A percentile compares a stretch with the other conserved stretches of the same genome.
Conservation (phyloP, 1,140 invertebrate genomes). For the Thalassaphorura encarpata region DNA sequence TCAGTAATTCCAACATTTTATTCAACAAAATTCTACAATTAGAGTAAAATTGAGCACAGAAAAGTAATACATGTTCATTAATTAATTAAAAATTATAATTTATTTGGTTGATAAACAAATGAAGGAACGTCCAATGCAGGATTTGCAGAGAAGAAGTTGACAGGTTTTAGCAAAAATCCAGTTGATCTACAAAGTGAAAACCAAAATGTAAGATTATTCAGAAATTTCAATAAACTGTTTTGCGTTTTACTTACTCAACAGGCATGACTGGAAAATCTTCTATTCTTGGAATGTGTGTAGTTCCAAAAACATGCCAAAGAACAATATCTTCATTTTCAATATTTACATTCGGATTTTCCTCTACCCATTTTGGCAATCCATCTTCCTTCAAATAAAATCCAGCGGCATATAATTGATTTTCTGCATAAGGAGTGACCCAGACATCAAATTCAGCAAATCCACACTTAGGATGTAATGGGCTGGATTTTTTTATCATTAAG, state of each 20-base stretch:
- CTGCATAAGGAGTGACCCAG: not conserved
- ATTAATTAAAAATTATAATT: no score
- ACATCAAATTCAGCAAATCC: not conserved
- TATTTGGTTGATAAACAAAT: no score
- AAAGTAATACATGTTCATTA: no score
- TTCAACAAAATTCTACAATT: no score
- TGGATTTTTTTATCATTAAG: not conserved
- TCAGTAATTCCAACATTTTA: no score
- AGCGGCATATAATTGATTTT: not conserved
- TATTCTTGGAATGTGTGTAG: not conserved
- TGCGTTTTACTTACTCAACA: no score
- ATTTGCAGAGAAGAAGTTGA: constrained; percentile 6
- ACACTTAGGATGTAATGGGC: not conserved
- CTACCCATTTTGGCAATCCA: not conserved
- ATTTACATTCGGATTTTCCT: not conserved
- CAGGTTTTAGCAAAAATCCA: not conserved
- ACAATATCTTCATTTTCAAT: constrained; percentile 1
- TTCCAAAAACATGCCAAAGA: not conserved
- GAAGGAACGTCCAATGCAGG: no score
- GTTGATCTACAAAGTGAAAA: no score
- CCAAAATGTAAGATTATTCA: no score
- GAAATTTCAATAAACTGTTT: no score
- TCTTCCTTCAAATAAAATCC: not conserved
- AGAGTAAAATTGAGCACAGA: no score
- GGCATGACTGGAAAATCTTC: constrained; percentile 6